Base-by-base conservation (phyloP, 2,888 invertebrate genomes). In the Ennomos quercinarius region DNA sequence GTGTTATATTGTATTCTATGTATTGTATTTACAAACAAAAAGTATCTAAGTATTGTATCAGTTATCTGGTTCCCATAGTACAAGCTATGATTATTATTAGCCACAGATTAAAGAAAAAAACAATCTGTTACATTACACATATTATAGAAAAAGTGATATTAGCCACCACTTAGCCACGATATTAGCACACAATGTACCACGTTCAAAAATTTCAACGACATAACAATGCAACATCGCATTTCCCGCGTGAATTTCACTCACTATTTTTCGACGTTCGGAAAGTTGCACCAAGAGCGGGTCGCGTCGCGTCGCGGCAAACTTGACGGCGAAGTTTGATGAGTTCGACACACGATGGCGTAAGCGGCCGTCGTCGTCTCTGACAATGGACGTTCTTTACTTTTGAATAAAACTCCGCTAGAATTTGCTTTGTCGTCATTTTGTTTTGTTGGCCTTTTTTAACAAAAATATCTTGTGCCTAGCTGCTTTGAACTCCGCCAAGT, bases 301-400 rank as follows among this genome's bases (percentile, higher is more conserved):
- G 64, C 65, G 67, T 64, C 61, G 66, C 63, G 66, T 52, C 63
- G 64, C 65, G 67, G 67, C 66, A 69, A 77, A 73, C 72, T 71
- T 65, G 58, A 51, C 72, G 73, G 60, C 68, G 71, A 86, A 86
- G 77, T 87, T 87, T 84, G 85, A 86, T 86, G 84, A 86, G 85
- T 86, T 86, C 84, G 85, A 86, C 86, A 84, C 75, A 79, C 77
- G 77, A 66, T 73, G 74, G 70, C 71, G 73, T 75, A 78, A 80
- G 79, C 78, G 75, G 73, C 76, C 76, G 75, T 68, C 76, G 75
- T 68, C 63, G 65, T 70, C 74, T 78, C 78, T 73, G 76, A 84
- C 84, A 84, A 81, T 80, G 73, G 75, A 77, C 75, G 75, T 76
- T 78, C 67, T 70, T 73, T 72, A 72, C 76, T 80, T 78, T 74